A percentile compares a stretch with the other conserved stretches of the same genome.
Conservation (phyloP, 2,797 vertebrate species). For the Anguilla megastoma region DNA sequence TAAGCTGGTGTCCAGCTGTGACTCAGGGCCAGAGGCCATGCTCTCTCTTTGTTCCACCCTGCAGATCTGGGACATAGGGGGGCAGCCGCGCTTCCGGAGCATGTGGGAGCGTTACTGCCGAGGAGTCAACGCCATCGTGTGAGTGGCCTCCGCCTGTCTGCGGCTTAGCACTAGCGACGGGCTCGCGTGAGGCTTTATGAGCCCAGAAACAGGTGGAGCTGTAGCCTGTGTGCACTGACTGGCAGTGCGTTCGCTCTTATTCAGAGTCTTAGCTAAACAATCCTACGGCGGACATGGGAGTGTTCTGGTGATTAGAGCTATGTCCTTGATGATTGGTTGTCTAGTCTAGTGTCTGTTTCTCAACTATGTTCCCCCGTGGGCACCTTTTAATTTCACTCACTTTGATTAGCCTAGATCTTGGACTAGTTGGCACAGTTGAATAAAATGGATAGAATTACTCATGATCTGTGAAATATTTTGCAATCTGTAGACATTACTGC, state of each 20-base stretch:
- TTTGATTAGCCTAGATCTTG: neutral
- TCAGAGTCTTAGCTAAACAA: neutral
- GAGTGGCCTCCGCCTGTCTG: conserved; percentile 52
- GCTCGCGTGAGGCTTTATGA: neutral
- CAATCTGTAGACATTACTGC: neutral
- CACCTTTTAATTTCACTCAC: neutral
- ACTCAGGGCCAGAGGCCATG: too few relatives aligned
- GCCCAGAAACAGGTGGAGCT: neutral
- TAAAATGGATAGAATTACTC: neutral
- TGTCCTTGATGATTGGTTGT: neutral
- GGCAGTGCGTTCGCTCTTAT: neutral
- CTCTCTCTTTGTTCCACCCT: conserved; percentile 16
- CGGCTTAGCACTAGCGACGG: neutral
- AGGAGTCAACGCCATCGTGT: conserved; percentile 84
- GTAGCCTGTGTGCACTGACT: neutral
- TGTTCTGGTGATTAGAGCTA: neutral
- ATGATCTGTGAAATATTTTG: neutral
- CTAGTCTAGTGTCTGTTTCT: neutral
- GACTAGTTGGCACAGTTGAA: neutral
- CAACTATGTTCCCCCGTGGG: neutral
- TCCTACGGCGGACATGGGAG: neutral
- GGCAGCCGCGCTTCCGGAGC: conserved; percentile 81
- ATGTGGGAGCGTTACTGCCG: conserved; percentile 85
- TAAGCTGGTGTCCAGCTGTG: neutral
- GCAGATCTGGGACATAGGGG: conserved; percentile 85